Base-by-base conservation (phyloP, 2,113 vertebrate species). In the Xerus inauris region DNA sequence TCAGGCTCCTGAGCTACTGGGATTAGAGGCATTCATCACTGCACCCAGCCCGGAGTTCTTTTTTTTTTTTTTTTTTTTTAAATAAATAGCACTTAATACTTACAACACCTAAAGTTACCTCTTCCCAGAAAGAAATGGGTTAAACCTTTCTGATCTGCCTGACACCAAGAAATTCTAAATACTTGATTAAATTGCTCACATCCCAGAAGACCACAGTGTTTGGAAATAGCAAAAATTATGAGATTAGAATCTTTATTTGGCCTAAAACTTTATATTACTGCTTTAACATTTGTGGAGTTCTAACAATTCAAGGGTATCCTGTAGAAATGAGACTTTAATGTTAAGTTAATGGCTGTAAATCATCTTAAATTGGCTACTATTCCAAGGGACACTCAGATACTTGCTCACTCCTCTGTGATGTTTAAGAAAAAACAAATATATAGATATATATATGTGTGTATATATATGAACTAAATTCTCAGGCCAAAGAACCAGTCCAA, bases 151-250 rank as follows among this genome's bases (percentile, higher is more conserved):
- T 65, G 65, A 88, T 76, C 38, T 81, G 69, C 19, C 24, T 89
- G 82, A 64, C 57, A 42, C n/a, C 62, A 92, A 88, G 81, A 94
- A 93, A 91, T 83, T 86, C 82, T 94, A 91, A 94, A 91, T 20
- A 86, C 42, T 95, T 72, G 35, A 89, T 80, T 87, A 85, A 89
- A 84, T 65, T 79, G 49, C 67, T 77, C 89, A 92, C 32, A 19
- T 8, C 38, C 87, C 67, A 79, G 77, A 96, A 91, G 59, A 28
- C 45, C 62, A 64, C 54, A 40, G 20, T 57, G n/a, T 71, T 87
- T 81, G 42, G 72, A 57, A 97, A 91, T 65, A 30, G 62, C 26
- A 91, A 93, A 95, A 86, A 82, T 79, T 64, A 54, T 20, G 40
- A 96, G 24, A 81, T 3, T 57, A 92, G 5, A 75, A 65, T 59